These are phyloP conservation scores for Psittacula echo DNA, from an alignment of 2,797 vertebrate species.

Conservation along the genomic window DNA sequence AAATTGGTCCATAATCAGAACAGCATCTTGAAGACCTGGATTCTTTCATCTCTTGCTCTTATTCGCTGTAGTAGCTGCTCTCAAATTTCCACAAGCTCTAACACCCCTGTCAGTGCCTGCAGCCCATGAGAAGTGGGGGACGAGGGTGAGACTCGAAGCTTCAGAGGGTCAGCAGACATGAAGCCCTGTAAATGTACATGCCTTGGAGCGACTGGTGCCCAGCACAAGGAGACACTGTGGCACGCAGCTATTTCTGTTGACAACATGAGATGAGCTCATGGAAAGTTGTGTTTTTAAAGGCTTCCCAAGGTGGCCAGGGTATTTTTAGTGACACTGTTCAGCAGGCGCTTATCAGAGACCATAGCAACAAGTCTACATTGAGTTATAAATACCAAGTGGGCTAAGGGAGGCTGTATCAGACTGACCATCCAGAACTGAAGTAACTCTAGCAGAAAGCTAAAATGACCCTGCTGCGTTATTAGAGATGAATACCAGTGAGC, in stretches of 20 bases:
- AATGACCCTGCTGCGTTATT: background rate
- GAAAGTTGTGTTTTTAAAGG: slow-evolving; percentile 71
- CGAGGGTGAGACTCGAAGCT: background rate
- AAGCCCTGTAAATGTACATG: background rate
- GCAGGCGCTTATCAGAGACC: slow-evolving; percentile 63
- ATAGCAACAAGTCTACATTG: slow-evolving; percentile 75
- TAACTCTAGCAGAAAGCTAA: slow-evolving; percentile 62
- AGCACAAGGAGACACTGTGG: background rate
- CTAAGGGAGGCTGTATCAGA: background rate
- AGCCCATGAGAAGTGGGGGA: background rate
- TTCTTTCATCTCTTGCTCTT: background rate
- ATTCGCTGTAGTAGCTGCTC: background rate
- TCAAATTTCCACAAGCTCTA: background rate
- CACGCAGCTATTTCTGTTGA: slow-evolving; percentile 60
- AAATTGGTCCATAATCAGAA: background rate
- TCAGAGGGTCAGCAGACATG: background rate
- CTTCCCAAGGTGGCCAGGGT: slow-evolving; percentile 67
- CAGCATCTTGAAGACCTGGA: background rate
- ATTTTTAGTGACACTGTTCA: slow-evolving; percentile 74
- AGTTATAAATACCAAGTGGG: slow-evolving; percentile 69
- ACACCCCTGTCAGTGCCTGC: background rate
- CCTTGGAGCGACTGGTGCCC: background rate
- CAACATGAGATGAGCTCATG: slow-evolving; percentile 71
- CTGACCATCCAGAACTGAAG: slow-evolving; percentile 58
- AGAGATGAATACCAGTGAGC: slow-evolving; percentile 33